Evolutionary conservation across 2,888 invertebrate species (phyloP).

Genomic region (Caenorhabditis sinica): DNA sequence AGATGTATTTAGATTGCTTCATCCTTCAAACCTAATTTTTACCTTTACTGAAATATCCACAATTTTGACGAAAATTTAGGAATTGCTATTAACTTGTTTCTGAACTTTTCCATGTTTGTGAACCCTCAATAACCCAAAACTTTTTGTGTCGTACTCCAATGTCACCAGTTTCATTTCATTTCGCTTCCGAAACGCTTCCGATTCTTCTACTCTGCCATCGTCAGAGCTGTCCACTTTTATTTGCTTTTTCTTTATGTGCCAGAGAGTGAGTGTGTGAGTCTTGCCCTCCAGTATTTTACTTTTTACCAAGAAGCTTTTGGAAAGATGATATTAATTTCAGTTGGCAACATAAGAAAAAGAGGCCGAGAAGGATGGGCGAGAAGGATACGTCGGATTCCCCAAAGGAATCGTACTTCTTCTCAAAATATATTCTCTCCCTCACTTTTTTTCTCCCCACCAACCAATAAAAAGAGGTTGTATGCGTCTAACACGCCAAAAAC

Average conservation of each 20-base stretch:
- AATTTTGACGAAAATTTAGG: no score
- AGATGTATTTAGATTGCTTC: no score
- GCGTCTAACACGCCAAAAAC: constrained; percentile 40
- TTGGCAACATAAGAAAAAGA: constrained; percentile 31
- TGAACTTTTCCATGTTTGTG: no score
- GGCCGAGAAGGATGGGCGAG: not conserved
- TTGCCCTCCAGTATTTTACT: constrained; percentile 45
- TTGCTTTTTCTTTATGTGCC: constrained; percentile 54
- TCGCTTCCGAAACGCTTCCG: constrained; percentile 35
- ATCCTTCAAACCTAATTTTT: no score
- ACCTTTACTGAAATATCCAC: no score
- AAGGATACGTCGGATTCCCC: constrained; percentile 47
- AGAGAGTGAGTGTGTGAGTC: constrained; percentile 22
- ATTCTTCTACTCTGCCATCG: constrained; percentile 10
- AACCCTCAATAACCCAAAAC: no score
- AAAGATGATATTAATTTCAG: constrained; percentile 64
- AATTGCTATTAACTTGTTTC: no score
- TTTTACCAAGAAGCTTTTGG: constrained; percentile 46
- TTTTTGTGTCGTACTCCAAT: not conserved
- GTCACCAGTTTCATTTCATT: constrained; percentile 4
- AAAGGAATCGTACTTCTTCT: constrained; percentile 57
- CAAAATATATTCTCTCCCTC: constrained; percentile 52
- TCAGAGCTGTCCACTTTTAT: constrained; percentile 54
- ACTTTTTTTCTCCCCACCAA: constrained; percentile 24
- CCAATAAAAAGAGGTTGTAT: constrained; percentile 55